Conservation (phyloP, 2,888 invertebrate species). For the Esperia sulphurella region DNA sequence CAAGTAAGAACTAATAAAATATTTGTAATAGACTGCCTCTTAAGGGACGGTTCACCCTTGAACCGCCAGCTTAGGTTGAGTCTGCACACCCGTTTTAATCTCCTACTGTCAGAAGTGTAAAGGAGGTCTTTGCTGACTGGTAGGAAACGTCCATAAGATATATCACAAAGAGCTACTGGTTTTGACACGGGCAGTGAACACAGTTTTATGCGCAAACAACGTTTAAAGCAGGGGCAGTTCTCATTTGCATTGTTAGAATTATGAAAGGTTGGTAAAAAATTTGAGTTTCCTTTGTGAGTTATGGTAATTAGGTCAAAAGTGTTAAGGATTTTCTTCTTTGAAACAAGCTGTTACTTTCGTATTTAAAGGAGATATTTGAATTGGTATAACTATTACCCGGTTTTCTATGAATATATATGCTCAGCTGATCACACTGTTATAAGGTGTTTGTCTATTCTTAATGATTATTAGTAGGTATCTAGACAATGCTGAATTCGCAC, state of each 20-base stretch:
- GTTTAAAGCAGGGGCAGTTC: constrained; percentile 19
- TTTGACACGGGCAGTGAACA: constrained; percentile 44
- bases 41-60: constrained; percentile 23
- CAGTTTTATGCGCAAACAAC: constrained; percentile 27
- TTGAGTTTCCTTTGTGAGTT: background rate
- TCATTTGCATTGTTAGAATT: constrained; percentile 25
- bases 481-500: too few species aligned
- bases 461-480: too few species aligned
- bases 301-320: too few species aligned
- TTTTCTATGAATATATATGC: too few species aligned
- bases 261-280: constrained; percentile 13
- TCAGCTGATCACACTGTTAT: too few species aligned
- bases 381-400: too few species aligned
- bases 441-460: too few species aligned
- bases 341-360: too few species aligned
- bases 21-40: constrained; percentile 36
- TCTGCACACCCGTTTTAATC: constrained; percentile 1
- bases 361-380: too few species aligned
- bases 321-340: too few species aligned
- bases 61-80: constrained; percentile 19
- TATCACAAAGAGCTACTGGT: constrained; percentile 48
- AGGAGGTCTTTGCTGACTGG: constrained; percentile 20
- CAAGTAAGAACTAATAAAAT: constrained; percentile 40
- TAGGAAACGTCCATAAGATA: constrained; percentile 26
- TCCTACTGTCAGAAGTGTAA: too few species aligned